Base-by-base conservation (phyloP, 2,888 invertebrate species). In the Ormyrus thymus region DNA sequence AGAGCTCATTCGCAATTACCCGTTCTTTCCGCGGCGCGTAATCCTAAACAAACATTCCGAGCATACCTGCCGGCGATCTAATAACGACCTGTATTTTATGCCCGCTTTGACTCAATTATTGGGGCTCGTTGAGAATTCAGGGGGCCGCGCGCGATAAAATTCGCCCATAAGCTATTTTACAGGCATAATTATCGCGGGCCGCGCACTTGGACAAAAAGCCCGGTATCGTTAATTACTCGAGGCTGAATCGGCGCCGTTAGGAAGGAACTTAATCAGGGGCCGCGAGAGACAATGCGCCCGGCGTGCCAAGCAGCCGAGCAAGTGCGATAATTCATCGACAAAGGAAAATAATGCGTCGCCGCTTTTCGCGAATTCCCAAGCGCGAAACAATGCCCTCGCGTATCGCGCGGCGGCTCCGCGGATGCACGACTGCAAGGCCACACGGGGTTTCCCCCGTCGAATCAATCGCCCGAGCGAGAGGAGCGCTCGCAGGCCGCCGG, bases 291-390 rank as follows among this genome's bases (percentile, higher is more conserved):
- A 76, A 76, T 70, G 55, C 9, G 29, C 3, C 29, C 29, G 29
- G 29, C 29, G 29, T 4, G 29, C 29, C 29, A 29, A 29, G 29
- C 29, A 10, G 10, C 11, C 53, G 58, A 43, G 56, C 74, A 29
- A 48, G 65, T 11, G 46, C 45, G 66, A 75, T 79, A 75, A 79
- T 66, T 79, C 71, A 79, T 79, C 71, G 71, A 71, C 75, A 75
- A 75, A 79, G 66, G 73, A 75, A 70, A 75, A 75, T 79, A 79
- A 79, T 61, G 75, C 66, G 70, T 71, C 62, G 72, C 51, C 68
- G 71, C 50, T 71, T 76, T 76, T 79, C 72, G 79, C 61, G 55
- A 68, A 79, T 79, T 71, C 72, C 61, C 76, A 48, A 59, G 62
- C 69, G 62, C 15, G 51, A 43, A 72, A 72, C 78, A 73, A 68